Base-by-base conservation (phyloP, 1,140 invertebrate genomes). In the Philaenus spumarius region DNA sequence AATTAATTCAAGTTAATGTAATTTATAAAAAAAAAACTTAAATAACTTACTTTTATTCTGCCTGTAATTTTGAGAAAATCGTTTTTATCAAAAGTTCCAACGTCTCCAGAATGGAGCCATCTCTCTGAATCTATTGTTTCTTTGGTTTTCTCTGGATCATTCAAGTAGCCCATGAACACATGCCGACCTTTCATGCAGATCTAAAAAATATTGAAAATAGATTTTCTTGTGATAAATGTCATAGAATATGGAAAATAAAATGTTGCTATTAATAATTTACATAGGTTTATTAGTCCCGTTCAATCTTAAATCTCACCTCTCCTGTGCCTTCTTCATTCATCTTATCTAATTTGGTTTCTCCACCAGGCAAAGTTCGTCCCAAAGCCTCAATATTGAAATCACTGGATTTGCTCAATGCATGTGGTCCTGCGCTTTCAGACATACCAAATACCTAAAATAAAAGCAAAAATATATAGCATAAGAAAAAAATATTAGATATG, bases 121-220 rank as follows among this genome's bases (percentile, higher is more conserved):
- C 87, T 86, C 0, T 87, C 81, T 0, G 78, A 74, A 69, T 91
- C 87, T 23, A 93, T 71, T 0, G 84, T 67, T 55, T 86, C 87
- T 22, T 71, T 73, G 0, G 89, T 94, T 73, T 93, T 93, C 9
- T 84, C 82, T 11, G 77, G 77, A 30, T 86, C 80, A 52, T 82
- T 78, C n/a, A 95, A 73, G 67, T 96, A 96, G 2, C 93, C 93
- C 91, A 95, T 95, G 68, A 93, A 90, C 5, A 93, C 74, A 65
- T 90, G 82, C 24, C 92, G 78, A 11, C 91, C 90, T 22, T 76
- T 71, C 77, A 93, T 83, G 63, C 83, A 81, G 43, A 93, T 80
- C 75, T 80, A 48, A 17, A 65, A 62, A n/a, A 58, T 55, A 56
- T 35, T 15, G 14, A 46, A 51, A 59, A 51, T 58, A 14, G 40